A percentile compares a stretch with the other conserved stretches of the same genome.
phyloP scores from a whole-genome alignment of 2,797 vertebrate species.

The Labroides dimidiatus region DNA sequence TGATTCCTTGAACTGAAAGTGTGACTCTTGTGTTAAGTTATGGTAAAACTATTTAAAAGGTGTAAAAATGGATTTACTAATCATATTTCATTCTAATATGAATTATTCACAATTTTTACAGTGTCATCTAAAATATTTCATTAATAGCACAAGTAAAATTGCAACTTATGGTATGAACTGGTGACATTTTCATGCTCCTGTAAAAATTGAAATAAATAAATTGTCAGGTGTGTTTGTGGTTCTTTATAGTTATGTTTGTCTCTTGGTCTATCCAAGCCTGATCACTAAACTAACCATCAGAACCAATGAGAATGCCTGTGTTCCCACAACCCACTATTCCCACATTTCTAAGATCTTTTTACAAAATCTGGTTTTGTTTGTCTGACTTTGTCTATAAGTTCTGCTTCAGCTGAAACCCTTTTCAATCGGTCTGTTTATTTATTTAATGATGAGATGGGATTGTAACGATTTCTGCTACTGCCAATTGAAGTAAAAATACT shows the following conservation, averaged over 20 bases:
- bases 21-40: background rate
- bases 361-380: too few species aligned
- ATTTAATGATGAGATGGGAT: too few species aligned
- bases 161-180: background rate
- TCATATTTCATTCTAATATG: constrained; percentile 2
- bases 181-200: background rate
- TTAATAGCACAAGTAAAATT: background rate
- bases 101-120: constrained; percentile 16
- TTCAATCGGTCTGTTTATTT: too few species aligned
- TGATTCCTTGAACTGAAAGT: background rate
- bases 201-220: constrained; percentile 60
- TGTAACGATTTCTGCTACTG: too few species aligned
- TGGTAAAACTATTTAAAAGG: too few species aligned
- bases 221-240: constrained; percentile 4
- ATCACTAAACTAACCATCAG: background rate
- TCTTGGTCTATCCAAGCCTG: background rate
- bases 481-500: too few species aligned
- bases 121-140: background rate
- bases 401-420: too few species aligned
- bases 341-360: too few species aligned
- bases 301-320: too few species aligned
- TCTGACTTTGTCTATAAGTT: too few species aligned
- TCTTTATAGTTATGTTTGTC: constrained; percentile 6
- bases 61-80: constrained; percentile 25
- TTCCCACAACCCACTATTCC: too few species aligned